Evolutionary conservation across 2,888 invertebrate species (phyloP), one percentile per base, ranked within the genome.

Genomic region (Panzeria rudis): DNA sequence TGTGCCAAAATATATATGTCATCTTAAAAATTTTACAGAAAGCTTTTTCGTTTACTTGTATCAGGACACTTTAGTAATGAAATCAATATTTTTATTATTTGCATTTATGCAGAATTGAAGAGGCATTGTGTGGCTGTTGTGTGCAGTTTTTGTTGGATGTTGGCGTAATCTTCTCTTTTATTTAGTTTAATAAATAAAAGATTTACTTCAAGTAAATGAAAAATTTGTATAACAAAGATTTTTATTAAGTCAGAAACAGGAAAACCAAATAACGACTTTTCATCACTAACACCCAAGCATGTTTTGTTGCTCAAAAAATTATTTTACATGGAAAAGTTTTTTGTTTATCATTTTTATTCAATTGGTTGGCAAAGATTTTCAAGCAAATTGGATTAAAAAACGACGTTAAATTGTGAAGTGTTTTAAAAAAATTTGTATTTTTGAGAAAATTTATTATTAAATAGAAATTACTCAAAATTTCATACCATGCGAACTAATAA

Each of bases 121-220:
- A 56, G 72, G 56, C 62, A 64, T 72, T 66, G 15, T 79, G 64
- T 78, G 78, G 61, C 29, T 69, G 50, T 47, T 54, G 8, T 72
- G 13, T 72, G 54, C 25, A 50, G 29, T 61, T 73, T 73, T 59
- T 41, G 20, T 41, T 50, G 59, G 66, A 38, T 66, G n/a, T 29
- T 80, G 3, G 9, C 50, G 20, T 50, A 50, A 61, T 78, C 69
- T 41, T 2, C 29, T 29, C 5, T 61, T 17, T 25, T 17, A 35
- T 61, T 61, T 78, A 47, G 50, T 25, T 35, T 61, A 50, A 11
- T 0, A 68, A 56, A 23, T 29, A 25, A 41, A 77, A 6, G 35
- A 32, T 25, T 17, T 62, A 61, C 2, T 54, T 54, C 13, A 59
- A 8, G 29, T 4, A 47, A 47, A 47, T 0, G 0, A 29, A 44